Evolutionary conservation across 2,797 vertebrate species (phyloP).

Genomic region (Gymnoscopelus braueri): DNA sequence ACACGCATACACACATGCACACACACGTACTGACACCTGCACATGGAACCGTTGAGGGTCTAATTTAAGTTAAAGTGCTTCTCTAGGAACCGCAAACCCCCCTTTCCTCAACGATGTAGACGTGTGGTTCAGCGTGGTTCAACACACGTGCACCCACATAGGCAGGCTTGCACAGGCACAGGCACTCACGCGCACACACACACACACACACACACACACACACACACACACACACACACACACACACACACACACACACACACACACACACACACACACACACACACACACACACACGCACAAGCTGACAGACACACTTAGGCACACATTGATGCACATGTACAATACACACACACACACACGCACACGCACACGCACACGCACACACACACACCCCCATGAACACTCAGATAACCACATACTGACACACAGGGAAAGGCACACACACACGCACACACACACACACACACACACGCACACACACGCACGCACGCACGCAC

Average conservation of each 20-base stretch:
- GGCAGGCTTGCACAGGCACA: background rate
- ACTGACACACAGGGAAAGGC: no score
- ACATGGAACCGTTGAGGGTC: conserved; percentile 74
- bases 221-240: background rate
- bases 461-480: no score
- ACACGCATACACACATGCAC: conserved; percentile 34
- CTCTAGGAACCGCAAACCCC: conserved; percentile 77
- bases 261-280: background rate
- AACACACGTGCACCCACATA: conserved; percentile 44
- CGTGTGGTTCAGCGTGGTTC: conserved; percentile 55
- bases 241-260: background rate
- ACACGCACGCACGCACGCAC: no score
- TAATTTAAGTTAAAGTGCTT: conserved; percentile 81
- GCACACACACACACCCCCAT: no score
- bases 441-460: no score
- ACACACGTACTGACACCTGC: conserved; percentile 65
- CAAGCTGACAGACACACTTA: no score
- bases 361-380: no score
- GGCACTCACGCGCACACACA: conserved; percentile 31
- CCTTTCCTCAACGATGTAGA: conserved; percentile 66
- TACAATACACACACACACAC: no score
- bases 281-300: background rate
- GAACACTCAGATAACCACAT: no score
- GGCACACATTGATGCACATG: no score
- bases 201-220: conserved; percentile 34